Evolutionary conservation across 2,797 vertebrate species (phyloP), one percentile per base, ranked within the genome.

Genomic region (Xenops minutus): DNA sequence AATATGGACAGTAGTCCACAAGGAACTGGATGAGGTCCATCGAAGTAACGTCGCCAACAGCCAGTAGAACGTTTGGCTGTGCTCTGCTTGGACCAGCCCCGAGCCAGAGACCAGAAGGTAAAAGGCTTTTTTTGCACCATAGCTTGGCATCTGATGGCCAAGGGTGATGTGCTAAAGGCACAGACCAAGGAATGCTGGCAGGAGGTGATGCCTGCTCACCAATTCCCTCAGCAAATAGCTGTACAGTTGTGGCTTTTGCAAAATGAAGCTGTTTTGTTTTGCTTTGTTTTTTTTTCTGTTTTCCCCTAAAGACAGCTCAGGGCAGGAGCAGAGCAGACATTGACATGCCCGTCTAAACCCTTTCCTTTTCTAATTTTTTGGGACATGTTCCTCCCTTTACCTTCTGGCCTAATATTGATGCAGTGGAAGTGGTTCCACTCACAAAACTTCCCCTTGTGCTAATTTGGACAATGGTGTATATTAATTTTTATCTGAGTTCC

Each of bases 1-100:
- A 93, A 88, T 90, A 88, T 76, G 89, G 91, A 73, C 92, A 88
- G 96, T 46, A 90, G 88, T 92, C 88, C 93, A 74, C 94, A 62
- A 79, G 72, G 61, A 37, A 64, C 91, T 95, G 92, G 94, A 89
- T 18, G 49, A 37, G 83, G 58, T 89, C 96, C 95, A 92, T 94
- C 51, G 2, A 77, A 30, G 41, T 86, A 80, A 54, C 10, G 0
- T 88, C 2, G 63, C 82, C 79, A 84, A 6, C 59, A 92, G 73
- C 73, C 75, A 55, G 79, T 77, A 64, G 91, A 81, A 81, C 54
- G 58, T 79, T 93, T 90, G 90, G 71, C 88, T 84, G 12, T 67
- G 12, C 74, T 73, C 56, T 56, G 15, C 37, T 89, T 77, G 80
- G 76, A 72, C 63, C 75, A 79, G 64, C 66, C 80, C 46, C 1